Evolutionary conservation across 2,888 invertebrate genomes (phyloP), one percentile per base, ranked within the genome.

Genomic region (Nephrocerus scutellatus): DNA sequence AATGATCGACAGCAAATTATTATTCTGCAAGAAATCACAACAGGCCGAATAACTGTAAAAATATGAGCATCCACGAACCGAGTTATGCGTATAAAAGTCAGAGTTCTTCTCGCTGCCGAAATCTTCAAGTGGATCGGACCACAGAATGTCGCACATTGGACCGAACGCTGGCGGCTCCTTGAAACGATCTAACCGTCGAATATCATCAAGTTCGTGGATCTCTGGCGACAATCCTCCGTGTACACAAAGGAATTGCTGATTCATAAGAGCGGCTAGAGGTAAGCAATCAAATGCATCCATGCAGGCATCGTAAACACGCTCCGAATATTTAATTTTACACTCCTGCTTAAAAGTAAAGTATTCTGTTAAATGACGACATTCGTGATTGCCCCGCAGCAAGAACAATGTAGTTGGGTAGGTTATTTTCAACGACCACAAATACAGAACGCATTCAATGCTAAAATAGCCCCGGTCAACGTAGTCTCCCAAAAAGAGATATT

Each of bases 301-400:
- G 76, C 97, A 98, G 59, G 95, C 91, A 73, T 98, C 97, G 74
- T 98, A 98, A 57, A 98, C 95, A 70, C 89, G 83, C 73, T 98
- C 96, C 64, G 96, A 95, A 80, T 98, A 98, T 78, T 98, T 98
- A 72, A 98, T 98, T 79, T 89, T 89, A 85, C 97, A 98, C 82
- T 98, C 97, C 77, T 96, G 96, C 76, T 98, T 98, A 80, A 98
- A 98, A 63, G 97, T 98, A 80, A 98, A 98, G 75, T 98, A 98
- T 77, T 98, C 97, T 71, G 98, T 98, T 72, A 98, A 82, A 79
- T 98, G 97, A 72, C 98, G 86, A 77, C 97, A 98, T 76, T 98
- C 98, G 74, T 98, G 98, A 73, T 98, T 98, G 71, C 98, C 98
- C 73, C 97, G 85, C 72, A 98, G 82, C 73, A 98, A 83, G 77